Evolutionary conservation across 2,797 vertebrate species (phyloP).

Genomic region (Pangasius larnaudii): DNA sequence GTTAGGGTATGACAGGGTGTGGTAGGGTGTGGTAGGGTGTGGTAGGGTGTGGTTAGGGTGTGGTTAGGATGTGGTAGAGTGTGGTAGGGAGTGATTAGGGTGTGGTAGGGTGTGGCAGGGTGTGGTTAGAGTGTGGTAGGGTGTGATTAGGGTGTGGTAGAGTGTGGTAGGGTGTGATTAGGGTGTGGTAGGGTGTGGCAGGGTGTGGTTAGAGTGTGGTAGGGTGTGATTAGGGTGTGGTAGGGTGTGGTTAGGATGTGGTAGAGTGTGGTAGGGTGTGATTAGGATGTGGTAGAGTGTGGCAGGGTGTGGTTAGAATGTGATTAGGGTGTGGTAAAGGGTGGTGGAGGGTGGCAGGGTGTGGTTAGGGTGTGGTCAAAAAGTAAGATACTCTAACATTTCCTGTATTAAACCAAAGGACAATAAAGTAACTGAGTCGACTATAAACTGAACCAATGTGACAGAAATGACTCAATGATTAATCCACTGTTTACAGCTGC

Average conservation of each 20-base stretch:
- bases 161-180: neutral
- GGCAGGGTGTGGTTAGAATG: too few relatives aligned
- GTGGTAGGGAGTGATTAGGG: neutral
- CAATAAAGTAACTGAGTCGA: neutral
- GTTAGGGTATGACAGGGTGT: too few relatives aligned
- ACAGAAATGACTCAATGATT: neutral
- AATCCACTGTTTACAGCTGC: neutral
- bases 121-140: too few relatives aligned
- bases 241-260: neutral
- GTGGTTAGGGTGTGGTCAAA: neutral
- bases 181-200: neutral
- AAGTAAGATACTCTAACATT: neutral
- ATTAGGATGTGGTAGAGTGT: neutral
- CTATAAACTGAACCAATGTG: neutral
- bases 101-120: too few relatives aligned
- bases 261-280: neutral
- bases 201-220: too few relatives aligned
- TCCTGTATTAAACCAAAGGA: neutral
- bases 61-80: neutral
- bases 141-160: neutral
- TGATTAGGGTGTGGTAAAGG: neutral
- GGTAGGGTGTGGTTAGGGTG: too few relatives aligned
- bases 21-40: too few relatives aligned
- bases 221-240: neutral
- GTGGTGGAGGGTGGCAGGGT: too few relatives aligned